A percentile compares a stretch with the other conserved stretches of the same genome.
Evolutionary conservation across 2,797 vertebrate genomes (phyloP).

Genomic region (Caiman crocodilus): DNA sequence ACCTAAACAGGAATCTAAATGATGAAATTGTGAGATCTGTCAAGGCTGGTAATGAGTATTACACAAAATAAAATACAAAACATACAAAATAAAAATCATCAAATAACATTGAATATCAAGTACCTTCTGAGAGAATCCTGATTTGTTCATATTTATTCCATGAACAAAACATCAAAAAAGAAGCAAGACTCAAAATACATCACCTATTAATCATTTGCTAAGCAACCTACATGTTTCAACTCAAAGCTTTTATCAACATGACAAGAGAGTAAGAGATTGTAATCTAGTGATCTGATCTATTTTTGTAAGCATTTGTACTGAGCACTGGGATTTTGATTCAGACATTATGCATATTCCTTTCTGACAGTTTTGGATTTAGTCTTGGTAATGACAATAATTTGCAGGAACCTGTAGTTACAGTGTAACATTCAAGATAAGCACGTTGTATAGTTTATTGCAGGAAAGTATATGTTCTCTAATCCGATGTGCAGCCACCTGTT

Average conservation of each 20-base stretch:
- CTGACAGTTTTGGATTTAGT: not conserved
- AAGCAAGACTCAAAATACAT: not conserved
- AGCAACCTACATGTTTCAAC: not conserved
- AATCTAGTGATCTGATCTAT: not conserved
- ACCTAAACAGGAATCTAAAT: no score
- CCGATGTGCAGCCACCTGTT: not conserved
- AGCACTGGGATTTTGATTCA: not conserved
- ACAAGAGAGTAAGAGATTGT: not conserved
- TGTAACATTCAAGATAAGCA: constrained; percentile 2
- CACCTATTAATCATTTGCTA: not conserved
- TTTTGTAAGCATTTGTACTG: not conserved
- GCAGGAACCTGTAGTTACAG: not conserved
- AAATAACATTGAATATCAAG: not conserved
- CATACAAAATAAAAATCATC: constrained; percentile 17
- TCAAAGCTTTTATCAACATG: not conserved
- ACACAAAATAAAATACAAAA: not conserved
- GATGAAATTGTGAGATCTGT: not conserved
- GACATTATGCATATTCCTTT: not conserved
- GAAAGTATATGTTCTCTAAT: not conserved
- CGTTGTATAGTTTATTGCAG: not conserved
- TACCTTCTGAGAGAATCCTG: not conserved
- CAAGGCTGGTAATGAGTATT: not conserved
- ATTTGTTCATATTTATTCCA: not conserved
- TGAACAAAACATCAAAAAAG: not conserved
- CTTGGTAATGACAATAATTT: not conserved